Conservation (phyloP, 1,140 invertebrate species). For the Drosophila kanapiae region DNA sequence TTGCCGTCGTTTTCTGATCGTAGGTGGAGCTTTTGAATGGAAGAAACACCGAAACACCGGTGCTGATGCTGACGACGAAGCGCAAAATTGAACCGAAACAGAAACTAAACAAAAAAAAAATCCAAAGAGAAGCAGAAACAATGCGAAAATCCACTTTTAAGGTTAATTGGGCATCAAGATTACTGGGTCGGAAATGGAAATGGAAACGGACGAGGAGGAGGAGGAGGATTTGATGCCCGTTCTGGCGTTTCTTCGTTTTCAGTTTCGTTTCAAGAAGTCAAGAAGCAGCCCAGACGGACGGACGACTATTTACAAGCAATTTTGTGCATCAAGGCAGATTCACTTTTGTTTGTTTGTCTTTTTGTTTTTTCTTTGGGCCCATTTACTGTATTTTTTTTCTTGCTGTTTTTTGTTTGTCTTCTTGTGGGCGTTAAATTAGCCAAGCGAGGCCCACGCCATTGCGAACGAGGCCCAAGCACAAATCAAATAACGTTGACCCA, state of each 20-base stretch:
- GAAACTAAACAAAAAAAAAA: slow-evolving; percentile 22
- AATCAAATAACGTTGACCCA: slow-evolving; percentile 84
- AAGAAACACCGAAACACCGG: slow-evolving; percentile 48
- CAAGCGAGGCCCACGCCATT: slow-evolving; percentile 65
- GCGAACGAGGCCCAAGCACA: slow-evolving; percentile 66
- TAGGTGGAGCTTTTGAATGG: slow-evolving; percentile 55
- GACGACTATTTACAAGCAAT: slow-evolving; percentile 73
- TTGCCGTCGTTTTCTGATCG: slow-evolving; percentile 48
- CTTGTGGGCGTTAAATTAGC: slow-evolving; percentile 79
- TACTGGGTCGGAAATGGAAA: slow-evolving; percentile 85
- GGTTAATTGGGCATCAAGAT: slow-evolving; percentile 85
- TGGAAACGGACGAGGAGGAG: slow-evolving; percentile 51
- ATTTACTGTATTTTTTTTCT: slow-evolving; percentile 17
- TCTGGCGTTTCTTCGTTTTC: slow-evolving; percentile 51
- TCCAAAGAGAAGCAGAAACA: slow-evolving; percentile 61
- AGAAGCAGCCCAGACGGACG: slow-evolving; percentile 63
- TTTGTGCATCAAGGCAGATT: slow-evolving; percentile 76
- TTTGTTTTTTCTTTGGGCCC: slow-evolving; percentile 17
- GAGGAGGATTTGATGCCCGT: slow-evolving; percentile 50
- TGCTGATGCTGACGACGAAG: slow-evolving; percentile 46
- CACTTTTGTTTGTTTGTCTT: slow-evolving; percentile 79
- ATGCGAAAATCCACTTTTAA: slow-evolving; percentile 85
- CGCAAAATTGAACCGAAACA: slow-evolving; percentile 39
- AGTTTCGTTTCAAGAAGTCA: slow-evolving; percentile 64
- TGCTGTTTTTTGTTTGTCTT: slow-evolving; percentile 20